Percentiles rank a stretch among this genome's conserved stretches.
Conservation (phyloP, 2,888 invertebrate genomes). For the Cactoblastis cactorum region DNA sequence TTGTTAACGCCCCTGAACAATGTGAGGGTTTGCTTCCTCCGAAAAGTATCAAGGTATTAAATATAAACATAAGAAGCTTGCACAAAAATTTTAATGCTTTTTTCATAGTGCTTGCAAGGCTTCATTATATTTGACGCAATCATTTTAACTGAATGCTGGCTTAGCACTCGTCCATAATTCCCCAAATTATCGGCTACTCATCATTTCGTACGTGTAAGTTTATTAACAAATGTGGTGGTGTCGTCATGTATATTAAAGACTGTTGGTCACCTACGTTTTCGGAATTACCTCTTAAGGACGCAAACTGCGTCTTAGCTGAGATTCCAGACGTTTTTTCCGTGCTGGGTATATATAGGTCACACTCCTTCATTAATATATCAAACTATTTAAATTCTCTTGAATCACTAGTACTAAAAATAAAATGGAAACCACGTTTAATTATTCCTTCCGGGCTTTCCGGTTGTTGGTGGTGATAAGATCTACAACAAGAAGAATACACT, state of each 20-base stretch:
- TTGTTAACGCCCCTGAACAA: too few relatives aligned
- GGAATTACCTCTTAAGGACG: neutral
- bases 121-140: too few relatives aligned
- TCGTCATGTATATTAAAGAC: neutral
- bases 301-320: neutral
- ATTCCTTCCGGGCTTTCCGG: too few relatives aligned
- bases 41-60: too few relatives aligned
- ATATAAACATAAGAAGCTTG: too few relatives aligned
- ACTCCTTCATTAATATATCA: neutral
- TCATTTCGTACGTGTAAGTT: neutral
- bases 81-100: too few relatives aligned
- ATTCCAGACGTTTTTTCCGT: neutral
- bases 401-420: neutral
- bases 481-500: neutral
- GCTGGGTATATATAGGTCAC: neutral
- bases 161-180: too few relatives aligned
- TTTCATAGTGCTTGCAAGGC: too few relatives aligned
- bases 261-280: neutral
- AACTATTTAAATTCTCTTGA: neutral
- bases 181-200: neutral
- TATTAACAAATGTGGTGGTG: neutral
- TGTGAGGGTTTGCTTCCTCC: too few relatives aligned
- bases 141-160: too few relatives aligned
- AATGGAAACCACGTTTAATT: neutral
- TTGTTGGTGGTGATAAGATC: neutral